Base-by-base conservation (phyloP, 2,113 vertebrate species). In the Tragelaphus scriptus region DNA sequence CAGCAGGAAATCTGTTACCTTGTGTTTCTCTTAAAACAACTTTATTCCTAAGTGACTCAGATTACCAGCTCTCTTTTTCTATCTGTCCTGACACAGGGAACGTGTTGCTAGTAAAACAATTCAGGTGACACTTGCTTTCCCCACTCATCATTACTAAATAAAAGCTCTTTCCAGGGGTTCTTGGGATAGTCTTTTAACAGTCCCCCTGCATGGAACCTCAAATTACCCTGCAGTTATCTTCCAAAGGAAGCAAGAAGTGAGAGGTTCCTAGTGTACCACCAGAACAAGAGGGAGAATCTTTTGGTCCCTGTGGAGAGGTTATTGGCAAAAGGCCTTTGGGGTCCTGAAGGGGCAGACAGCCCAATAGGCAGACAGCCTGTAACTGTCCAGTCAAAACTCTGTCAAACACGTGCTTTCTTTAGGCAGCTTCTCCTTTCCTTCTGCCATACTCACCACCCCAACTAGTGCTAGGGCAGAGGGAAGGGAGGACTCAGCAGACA, bases 151-250 rank as follows among this genome's bases (percentile, higher is more conserved):
- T 44, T 80, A 51, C n/a, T 65, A 96, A 87, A 53, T 94, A 61
- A 84, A 96, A 94, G 44, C 86, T 95, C 55, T 94, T 94, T 91
- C 58, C 28, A 26, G 53, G 15, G 40, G 65, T 95, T 95, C 87
- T 97, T 89, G 21, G 79, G 80, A 86, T 85, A n/a, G 68, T 84
- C 75, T 94, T 95, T 80, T 85, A 79, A 75, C 56, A 77, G 44
- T 88, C 36, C 44, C 49, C 49, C 56, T 91, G 89, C 36, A 84
- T 13, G 25, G 40, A 93, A 40, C 71, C 44, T 71, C 94, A 95
- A 2, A 91, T 77, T 21, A 14, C 79, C 51, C 68, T 77, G 30
- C 56, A 59, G n/a, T 87, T 63, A n/a, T 13, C 28, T 63, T 95
- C 71, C 75, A 40, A 77, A 90, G 51, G 47, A 88, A 85, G 28